A percentile compares a stretch with the other conserved stretches of the same genome.
phyloP scores from a whole-genome alignment of 2,797 vertebrate species.

The Darevskia nairensis region DNA sequence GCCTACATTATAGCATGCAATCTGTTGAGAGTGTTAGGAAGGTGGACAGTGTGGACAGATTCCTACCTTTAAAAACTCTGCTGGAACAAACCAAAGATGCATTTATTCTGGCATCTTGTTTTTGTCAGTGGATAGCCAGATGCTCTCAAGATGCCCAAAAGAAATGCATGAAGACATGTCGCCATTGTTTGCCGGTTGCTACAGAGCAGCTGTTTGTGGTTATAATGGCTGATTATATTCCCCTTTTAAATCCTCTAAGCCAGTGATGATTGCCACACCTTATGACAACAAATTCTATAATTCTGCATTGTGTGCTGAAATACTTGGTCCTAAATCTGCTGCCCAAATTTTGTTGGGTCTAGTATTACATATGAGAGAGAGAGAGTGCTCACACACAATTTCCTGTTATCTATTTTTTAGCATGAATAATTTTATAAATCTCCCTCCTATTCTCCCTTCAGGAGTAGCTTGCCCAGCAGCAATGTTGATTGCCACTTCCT shows the following conservation, averaged over 20 bases:
- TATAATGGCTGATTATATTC: neutral
- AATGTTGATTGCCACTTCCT: too few species aligned
- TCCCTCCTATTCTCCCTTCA: neutral
- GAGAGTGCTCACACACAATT: neutral
- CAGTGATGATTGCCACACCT: neutral
- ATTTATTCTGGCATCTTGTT: neutral
- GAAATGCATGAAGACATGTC: neutral
- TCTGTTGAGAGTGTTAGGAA: neutral
- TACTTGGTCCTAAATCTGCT: neutral
- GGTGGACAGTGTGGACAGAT: neutral
- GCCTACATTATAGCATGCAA: neutral
- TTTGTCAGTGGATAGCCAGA: neutral
- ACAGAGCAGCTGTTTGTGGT: neutral
- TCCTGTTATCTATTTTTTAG: neutral
- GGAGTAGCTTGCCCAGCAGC: too few species aligned
- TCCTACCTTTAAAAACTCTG: neutral
- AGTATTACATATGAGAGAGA: neutral
- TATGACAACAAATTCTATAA: too few species aligned
- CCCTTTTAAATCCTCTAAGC: neutral
- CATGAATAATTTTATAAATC: neutral
- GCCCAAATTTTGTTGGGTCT: neutral
- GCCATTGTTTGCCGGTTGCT: neutral
- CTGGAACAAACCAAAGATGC: neutral
- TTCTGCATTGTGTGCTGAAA: neutral
- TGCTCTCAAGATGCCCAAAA: neutral